Conservation (phyloP, 2,797 vertebrate species). For the Hoplostethus atlanticus region DNA sequence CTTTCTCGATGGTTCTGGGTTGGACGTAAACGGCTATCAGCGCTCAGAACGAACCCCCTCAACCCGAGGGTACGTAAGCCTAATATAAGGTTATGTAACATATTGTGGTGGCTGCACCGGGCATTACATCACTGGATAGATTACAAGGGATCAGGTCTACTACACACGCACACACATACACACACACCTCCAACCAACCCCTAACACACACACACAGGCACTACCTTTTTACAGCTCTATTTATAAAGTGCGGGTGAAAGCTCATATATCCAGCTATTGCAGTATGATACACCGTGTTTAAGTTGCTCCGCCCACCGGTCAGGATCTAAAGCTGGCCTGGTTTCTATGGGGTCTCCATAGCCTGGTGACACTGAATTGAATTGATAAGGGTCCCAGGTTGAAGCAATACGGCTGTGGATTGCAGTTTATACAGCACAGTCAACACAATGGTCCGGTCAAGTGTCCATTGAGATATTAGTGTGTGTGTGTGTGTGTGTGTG, state of each 20-base stretch:
- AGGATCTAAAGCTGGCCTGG: conserved; percentile 10
- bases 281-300: conserved; percentile 34
- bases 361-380: conserved; percentile 38
- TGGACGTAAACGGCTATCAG: conserved; percentile 56
- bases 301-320: not conserved
- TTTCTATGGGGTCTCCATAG: conserved; percentile 9
- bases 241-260: conserved; percentile 33
- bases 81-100: conserved; percentile 78
- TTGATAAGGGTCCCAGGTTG: conserved; percentile 51
- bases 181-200: conserved; percentile 2
- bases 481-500: conserved; percentile 23
- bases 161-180: conserved; percentile 31
- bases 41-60: conserved; percentile 61
- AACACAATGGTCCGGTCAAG: conserved; percentile 48
- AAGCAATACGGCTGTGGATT: conserved; percentile 64
- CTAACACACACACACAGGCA: conserved; percentile 22
- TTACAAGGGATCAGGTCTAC: conserved; percentile 74
- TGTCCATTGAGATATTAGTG: conserved; percentile 45
- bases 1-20: conserved; percentile 34
- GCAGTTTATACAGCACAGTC: conserved; percentile 25
- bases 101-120: conserved; percentile 66
- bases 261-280: conserved; percentile 16
- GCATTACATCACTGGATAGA: conserved; percentile 77
- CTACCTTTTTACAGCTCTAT: conserved; percentile 34
- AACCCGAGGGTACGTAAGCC: conserved; percentile 65